Conservation (phyloP, 2,888 invertebrate species). For the Xestia xanthographa region DNA sequence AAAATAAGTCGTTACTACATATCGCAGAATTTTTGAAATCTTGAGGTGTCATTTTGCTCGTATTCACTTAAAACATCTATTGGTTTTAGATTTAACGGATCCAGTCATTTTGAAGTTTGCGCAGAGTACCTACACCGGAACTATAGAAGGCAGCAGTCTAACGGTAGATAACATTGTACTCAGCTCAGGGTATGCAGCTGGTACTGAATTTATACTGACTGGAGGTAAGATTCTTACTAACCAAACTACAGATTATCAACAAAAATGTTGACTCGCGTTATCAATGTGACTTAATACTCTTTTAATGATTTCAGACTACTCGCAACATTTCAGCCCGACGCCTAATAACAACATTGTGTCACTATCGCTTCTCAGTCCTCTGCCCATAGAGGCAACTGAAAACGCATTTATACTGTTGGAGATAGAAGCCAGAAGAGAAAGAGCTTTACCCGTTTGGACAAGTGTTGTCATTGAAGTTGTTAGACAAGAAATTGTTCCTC, state of each 20-base stretch:
- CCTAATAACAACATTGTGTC: constrained; percentile 66
- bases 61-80: neutral
- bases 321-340: constrained; percentile 67
- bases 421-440: constrained; percentile 76
- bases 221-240: constrained; percentile 73
- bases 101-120: constrained; percentile 76
- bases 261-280: neutral
- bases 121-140: constrained; percentile 75
- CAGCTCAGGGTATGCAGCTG: constrained; percentile 71
- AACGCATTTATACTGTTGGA: constrained; percentile 77
- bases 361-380: constrained; percentile 62
- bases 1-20: no score
- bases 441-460: constrained; percentile 75
- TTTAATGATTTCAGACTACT: constrained; percentile 72
- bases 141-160: constrained; percentile 69
- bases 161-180: constrained; percentile 73
- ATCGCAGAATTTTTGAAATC: no score
- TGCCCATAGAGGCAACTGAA: constrained; percentile 68
- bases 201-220: constrained; percentile 71
- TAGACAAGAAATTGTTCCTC: constrained; percentile 65
- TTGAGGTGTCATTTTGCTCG: neutral
- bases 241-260: neutral
- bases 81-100: constrained; percentile 78
- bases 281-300: neutral
- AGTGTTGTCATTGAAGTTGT: constrained; percentile 75